phyloP scores from a whole-genome alignment of 2,113 vertebrate genomes.

The Lasiurus borealis region DNA sequence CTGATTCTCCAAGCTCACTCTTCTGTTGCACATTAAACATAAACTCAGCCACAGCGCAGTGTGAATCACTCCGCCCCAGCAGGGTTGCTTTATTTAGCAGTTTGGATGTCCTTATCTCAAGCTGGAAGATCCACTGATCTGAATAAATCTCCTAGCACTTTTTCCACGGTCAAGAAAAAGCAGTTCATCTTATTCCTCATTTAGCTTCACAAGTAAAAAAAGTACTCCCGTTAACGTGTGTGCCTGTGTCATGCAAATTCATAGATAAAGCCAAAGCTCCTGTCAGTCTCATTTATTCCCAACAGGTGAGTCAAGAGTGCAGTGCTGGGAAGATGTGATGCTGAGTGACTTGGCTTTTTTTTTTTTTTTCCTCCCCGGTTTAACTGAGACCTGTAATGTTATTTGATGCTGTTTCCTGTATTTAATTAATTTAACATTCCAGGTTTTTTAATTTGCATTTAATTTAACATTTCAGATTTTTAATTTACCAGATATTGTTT shows the following conservation, averaged over 20 bases:
- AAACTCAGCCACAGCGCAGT: not conserved
- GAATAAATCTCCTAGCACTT: not conserved
- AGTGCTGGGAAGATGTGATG: slow-evolving; percentile 61
- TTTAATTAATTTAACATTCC: slow-evolving; percentile 90
- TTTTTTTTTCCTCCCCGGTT: slow-evolving; percentile 73
- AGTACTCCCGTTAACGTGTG: not conserved
- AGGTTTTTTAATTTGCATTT: slow-evolving; percentile 92
- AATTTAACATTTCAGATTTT: slow-evolving; percentile 90
- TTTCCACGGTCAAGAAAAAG: not conserved
- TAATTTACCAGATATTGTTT: slow-evolving; percentile 91
- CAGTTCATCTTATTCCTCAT: not conserved
- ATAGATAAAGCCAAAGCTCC: not conserved
- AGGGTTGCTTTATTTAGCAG: not conserved
- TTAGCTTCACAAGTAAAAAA: slow-evolving; percentile 31
- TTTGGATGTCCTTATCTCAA: not conserved
- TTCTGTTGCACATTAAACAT: not conserved
- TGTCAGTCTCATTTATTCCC: slow-evolving; percentile 58
- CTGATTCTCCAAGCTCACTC: not conserved
- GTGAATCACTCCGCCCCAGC: not conserved
- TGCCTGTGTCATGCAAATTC: slow-evolving; percentile 57
- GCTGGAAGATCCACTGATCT: not conserved
- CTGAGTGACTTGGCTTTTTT: slow-evolving; percentile 81
- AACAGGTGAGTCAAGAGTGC: slow-evolving; percentile 74
- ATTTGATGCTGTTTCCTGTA: slow-evolving; percentile 86
- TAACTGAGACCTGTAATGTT: slow-evolving; percentile 85